These are phyloP conservation scores for Anguilla megastoma DNA, from an alignment of 2,797 vertebrate genomes.

Conservation along the genomic window DNA sequence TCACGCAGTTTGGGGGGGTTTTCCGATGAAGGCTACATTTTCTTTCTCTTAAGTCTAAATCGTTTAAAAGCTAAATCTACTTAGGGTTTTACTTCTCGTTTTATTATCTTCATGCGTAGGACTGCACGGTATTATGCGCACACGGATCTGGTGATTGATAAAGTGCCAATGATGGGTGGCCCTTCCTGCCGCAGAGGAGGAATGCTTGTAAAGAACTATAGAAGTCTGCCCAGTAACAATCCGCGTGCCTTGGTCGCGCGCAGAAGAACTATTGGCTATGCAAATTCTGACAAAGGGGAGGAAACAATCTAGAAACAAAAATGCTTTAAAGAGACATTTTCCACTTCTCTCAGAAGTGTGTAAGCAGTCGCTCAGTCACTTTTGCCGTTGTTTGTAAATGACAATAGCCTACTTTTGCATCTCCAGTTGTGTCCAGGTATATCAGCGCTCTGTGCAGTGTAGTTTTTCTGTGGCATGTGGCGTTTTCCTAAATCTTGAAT, in stretches of 20 bases:
- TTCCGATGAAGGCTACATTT: background rate
- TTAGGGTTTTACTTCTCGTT: background rate
- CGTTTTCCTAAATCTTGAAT: background rate
- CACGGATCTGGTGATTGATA: constrained; percentile 21
- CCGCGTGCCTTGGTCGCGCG: constrained; percentile 75
- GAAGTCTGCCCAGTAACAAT: constrained; percentile 96
- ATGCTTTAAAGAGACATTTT: constrained; percentile 89
- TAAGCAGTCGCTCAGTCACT: constrained; percentile 27
- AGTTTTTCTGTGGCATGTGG: background rate
- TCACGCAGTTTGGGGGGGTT: background rate
- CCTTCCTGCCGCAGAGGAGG: constrained; percentile 13
- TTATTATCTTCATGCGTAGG: background rate
- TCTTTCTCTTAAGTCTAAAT: background rate
- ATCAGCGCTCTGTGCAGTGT: background rate
- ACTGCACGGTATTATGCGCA: background rate
- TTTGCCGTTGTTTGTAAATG: constrained; percentile 28
- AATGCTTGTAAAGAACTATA: constrained; percentile 15
- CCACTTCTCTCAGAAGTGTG: constrained; percentile 58
- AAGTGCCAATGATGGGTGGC: constrained; percentile 2
- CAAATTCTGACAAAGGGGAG: constrained; percentile 79
- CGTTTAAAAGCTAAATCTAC: background rate
- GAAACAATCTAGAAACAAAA: constrained; percentile 76
- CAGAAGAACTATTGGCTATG: constrained; percentile 91
- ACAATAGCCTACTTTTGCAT: background rate
- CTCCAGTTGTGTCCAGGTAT: constrained; percentile 24